Evolutionary conservation across 2,888 invertebrate species (phyloP), one percentile per base, ranked within the genome.

Genomic region (Acanthoscelides obtectus): DNA sequence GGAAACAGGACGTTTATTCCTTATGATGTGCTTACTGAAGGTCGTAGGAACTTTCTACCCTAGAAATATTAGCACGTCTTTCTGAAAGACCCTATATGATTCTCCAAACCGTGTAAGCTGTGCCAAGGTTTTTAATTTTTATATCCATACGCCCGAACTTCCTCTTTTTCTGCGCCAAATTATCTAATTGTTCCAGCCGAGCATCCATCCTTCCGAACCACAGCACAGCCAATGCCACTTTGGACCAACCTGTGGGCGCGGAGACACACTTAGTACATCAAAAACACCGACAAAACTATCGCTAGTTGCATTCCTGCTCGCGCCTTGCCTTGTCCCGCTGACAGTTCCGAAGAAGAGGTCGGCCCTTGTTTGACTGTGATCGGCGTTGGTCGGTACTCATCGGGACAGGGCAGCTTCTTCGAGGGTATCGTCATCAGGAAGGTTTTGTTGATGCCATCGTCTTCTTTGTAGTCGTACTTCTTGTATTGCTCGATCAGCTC

Each of bases 331-430:
- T 73, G 80, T 79, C 68, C 78, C 79, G 73, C 79, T 17, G 67
- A 67, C 22, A 20, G 1, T 20, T 20, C 67, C 20, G 67, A 22
- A n/a, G 67, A 25, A 19, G 45, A n/a, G 79, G 45, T 79, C 77
- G 73, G 80, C 79, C 70, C 81, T 77, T 81, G 81, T 68, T 81
- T 75, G 69, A 77, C 79, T 63, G 81, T 79, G 66, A 80, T 80
- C 0, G 83, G 81, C 20, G 82, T 83, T 3, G 83, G 81, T 27
- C 80, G 77, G 73, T 83, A 82, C 72, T 83, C 81, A 73, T 84
- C 81, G n/a, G 85, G 84, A 75, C 86, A 86, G 0, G 86, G 85
- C 70, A 86, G 76, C 22, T 83, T 80, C 69, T 82, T 80, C 19
- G 78, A 77, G 69, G 82, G 79, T 22, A 83, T 82, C 8, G 75